Conservation (phyloP, 1,140 invertebrate genomes). For the Vanessa tameamea region DNA sequence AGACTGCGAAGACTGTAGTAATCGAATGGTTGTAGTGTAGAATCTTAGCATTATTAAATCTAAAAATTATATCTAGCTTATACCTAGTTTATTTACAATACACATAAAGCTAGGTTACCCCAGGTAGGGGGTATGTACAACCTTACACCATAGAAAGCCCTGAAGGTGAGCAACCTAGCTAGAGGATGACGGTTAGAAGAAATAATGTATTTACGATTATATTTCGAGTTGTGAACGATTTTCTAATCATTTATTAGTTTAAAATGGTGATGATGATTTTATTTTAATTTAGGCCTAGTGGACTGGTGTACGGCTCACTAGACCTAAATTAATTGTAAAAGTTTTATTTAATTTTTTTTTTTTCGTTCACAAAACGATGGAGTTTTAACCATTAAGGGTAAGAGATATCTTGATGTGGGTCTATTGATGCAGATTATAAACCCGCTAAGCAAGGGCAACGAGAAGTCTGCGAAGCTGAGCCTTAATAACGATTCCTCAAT, state of each 20-base stretch:
- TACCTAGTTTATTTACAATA: slow-evolving; percentile 41
- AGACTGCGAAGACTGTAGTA: too few species aligned
- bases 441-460: slow-evolving; percentile 15
- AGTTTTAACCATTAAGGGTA: not conserved
- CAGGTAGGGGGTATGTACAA: slow-evolving; percentile 31
- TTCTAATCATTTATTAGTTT: not conserved
- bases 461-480: slow-evolving; percentile 31
- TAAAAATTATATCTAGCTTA: slow-evolving; percentile 27
- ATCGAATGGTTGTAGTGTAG: too few species aligned
- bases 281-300: not conserved
- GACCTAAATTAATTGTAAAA: too few species aligned
- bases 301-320: too few species aligned
- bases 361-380: slow-evolving; percentile 29
- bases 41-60: too few species aligned
- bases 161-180: slow-evolving; percentile 27
- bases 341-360: too few species aligned
- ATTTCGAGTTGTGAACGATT: slow-evolving; percentile 29
- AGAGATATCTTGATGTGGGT: not conserved
- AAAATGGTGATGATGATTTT: not conserved
- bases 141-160: slow-evolving; percentile 44
- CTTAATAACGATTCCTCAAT: too few species aligned
- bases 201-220: not conserved
- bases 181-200: slow-evolving; percentile 31
- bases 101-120: slow-evolving; percentile 41
- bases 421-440: not conserved